Base-by-base conservation (phyloP, 2,797 vertebrate genomes). In the Buceros bicornis region DNA sequence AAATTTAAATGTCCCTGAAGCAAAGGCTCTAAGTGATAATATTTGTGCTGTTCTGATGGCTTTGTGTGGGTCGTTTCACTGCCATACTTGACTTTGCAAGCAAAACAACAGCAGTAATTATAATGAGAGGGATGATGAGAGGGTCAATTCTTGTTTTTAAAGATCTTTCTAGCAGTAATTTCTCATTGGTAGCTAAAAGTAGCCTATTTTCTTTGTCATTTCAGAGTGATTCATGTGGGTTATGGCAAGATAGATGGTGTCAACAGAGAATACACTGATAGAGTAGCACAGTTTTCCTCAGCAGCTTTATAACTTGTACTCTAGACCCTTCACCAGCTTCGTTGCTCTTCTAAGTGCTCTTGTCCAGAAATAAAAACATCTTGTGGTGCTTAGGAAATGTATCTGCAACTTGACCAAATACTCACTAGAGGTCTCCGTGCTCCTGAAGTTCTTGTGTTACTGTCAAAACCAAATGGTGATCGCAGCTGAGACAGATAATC, bases 401-500 rank as follows among this genome's bases (percentile, higher is more conserved):
- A 21, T 76, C 29, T 96, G 95, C 96, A 95, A 76, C 81, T 93
- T 93, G 89, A 35, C 51, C 82, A 64, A 69, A 83, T 80, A 26
- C 90, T 97, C 98, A 97, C 97, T 95, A 98, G 98, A 89, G 97
- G 98, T 97, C 98, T 97, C 98, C 97, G 26, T 87, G 91, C 92
- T 94, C 93, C 97, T 89, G 72, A 58, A 84, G 97, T 95, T 78
- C 56, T 54, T 62, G 2, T 7, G 2, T 76, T 88, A 24, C 53
- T 65, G 33, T 87, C 92, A 60, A 83, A 82, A 35, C 17, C 4
- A 16, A 16, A 5, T 37, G 48, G 26, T 37, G 19, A 15, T 69
- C 29, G 51, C 66, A 53, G 8, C 16, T 9, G 15, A 22, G 33
- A 26, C 8, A 72, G 20, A 35, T n/a, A 43, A 45, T 66, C 10